phyloP scores from a whole-genome alignment of 2,888 invertebrate genomes.

The Uropetala carovei region DNA sequence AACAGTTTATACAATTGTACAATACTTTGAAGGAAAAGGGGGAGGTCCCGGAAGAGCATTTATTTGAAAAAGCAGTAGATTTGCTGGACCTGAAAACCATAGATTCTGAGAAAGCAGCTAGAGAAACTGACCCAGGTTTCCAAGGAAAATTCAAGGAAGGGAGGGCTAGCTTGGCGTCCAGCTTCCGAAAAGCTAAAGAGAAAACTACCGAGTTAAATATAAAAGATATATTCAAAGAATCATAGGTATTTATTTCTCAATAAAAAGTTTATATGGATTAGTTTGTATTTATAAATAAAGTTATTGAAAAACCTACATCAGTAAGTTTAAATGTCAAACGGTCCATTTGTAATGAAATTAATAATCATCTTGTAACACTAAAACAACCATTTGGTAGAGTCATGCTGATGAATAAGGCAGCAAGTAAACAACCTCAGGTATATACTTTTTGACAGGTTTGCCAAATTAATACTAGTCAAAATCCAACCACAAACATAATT shows the following conservation, averaged over 20 bases:
- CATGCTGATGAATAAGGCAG: no score
- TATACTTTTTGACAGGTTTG: no score
- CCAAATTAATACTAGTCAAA: no score
- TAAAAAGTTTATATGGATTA: no score
- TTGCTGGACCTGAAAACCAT: constrained; percentile 73
- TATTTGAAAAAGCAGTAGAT: constrained; percentile 76
- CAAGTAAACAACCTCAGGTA: no score
- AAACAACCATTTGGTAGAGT: no score
- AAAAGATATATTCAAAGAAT: constrained; percentile 73
- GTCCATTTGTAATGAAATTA: no score
- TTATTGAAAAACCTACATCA: no score
- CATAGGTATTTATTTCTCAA: constrained; percentile 35
- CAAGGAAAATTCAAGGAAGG: constrained; percentile 60
- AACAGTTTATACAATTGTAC: constrained; percentile 81
- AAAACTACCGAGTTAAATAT: constrained; percentile 70
- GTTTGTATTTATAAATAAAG: no score
- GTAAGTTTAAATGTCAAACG: no score
- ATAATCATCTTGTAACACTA: no score
- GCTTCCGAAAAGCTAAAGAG: constrained; percentile 72
- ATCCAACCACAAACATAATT: no score
- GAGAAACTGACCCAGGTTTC: not conserved
- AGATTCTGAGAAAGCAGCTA: not conserved
- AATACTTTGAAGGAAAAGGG: constrained; percentile 78
- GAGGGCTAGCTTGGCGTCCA: constrained; percentile 70
- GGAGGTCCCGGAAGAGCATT: constrained; percentile 77